Base-by-base conservation (phyloP, 2,888 invertebrate genomes). In the Drosophila acutilabella region DNA sequence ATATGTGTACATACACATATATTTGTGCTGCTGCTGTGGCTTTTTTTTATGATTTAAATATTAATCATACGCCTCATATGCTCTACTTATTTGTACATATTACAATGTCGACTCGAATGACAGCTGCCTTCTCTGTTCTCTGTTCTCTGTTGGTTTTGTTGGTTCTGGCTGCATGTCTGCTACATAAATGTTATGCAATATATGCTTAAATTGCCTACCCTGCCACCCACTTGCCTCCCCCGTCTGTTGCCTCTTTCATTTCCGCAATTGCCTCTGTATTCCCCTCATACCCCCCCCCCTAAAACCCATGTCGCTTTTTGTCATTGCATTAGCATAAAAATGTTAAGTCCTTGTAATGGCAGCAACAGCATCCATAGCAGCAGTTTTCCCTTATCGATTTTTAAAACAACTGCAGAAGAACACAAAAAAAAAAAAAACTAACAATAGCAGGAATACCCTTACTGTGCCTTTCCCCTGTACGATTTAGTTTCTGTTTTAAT, bases 41-140 rank as follows among this genome's bases (percentile, higher is more conserved):
- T 13, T 59, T 50, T 65, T 65, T 58, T 68, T 70, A 70, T 72
- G 69, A 79, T 76, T 78, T 76, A 77, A 80, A 79, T 79, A 80
- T 79, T 79, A 79, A 79, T 79, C 79, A 79, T 79, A 77, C 79
- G 79, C 80, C 80, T 71, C 79, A 80, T 80, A 79, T 79, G 80
- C 77, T 80, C 79, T 77, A 79, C 80, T 79, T 79, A 79, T 80
- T 79, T 71, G 69, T 78, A 75, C 80, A 80, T 80, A 78, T 80
- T 78, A 78, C 78, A 80, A 76, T 79, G 80, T 76, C 73, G 70
- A 69, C 76, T 66, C 64, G 51, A 62, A 73, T 79, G 78, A 76
- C 78, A 79, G 69, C 73, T 62, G 65, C 45, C 60, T 54, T 23
- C 58, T 5, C n/a, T 23, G 11, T 13, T 3, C 23, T 20, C 11